phyloP scores from a whole-genome alignment of 2,888 invertebrate species.

The Brenthis ino region DNA sequence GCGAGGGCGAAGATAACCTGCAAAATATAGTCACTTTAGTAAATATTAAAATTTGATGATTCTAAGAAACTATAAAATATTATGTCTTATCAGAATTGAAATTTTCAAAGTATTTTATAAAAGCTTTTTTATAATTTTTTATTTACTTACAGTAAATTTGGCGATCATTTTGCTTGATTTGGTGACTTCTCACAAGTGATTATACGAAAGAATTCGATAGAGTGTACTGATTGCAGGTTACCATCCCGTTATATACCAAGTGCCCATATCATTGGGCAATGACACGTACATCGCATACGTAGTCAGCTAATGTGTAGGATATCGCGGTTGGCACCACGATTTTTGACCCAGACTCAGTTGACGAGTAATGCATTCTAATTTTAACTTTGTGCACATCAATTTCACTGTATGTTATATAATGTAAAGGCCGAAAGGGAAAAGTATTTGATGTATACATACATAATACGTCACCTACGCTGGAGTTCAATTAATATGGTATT shows the following conservation, averaged over 20 bases:
- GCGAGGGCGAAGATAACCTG: conserved; percentile 71
- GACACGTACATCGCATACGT: conserved; percentile 49
- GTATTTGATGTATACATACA: conserved; percentile 17
- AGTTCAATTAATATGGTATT: no score
- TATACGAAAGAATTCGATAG: conserved; percentile 58
- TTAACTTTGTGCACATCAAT: conserved; percentile 67
- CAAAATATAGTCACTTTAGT: conserved; percentile 30
- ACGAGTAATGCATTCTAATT: conserved; percentile 75
- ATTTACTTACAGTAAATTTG: conserved; percentile 73
- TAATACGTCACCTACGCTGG: neutral
- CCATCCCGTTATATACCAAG: conserved; percentile 71
- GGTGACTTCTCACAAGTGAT: conserved; percentile 74
- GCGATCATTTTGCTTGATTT: conserved; percentile 76
- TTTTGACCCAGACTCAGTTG: conserved; percentile 71
- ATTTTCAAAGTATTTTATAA: neutral
- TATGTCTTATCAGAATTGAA: neutral
- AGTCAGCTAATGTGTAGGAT: conserved; percentile 69
- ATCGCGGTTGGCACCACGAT: conserved; percentile 59
- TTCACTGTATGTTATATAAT: conserved; percentile 75
- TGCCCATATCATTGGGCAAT: conserved; percentile 68
- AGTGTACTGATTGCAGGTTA: conserved; percentile 70
- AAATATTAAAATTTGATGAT: neutral
- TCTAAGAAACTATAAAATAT: neutral
- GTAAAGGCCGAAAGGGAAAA: conserved; percentile 51
- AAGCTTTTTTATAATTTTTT: neutral